phyloP scores from a whole-genome alignment of 1,140 invertebrate genomes.

The Protaetia brevitarsis region DNA sequence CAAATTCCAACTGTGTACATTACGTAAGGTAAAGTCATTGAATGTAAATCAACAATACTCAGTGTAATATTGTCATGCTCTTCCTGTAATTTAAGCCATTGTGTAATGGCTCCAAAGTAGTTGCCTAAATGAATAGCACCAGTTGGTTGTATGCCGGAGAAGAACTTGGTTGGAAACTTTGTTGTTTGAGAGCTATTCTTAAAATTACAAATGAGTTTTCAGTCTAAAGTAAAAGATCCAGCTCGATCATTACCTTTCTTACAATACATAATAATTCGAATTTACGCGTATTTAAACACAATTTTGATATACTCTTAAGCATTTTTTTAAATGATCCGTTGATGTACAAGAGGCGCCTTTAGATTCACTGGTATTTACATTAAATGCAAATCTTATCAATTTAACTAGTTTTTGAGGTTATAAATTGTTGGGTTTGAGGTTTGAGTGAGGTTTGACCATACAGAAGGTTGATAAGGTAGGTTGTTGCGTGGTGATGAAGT shows the following conservation, averaged over 20 bases:
- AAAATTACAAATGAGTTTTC: neutral
- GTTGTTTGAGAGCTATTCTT: neutral
- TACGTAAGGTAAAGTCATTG: slow-evolving; percentile 84
- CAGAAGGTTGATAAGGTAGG: too few relatives aligned
- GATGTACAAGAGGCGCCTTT: too few relatives aligned
- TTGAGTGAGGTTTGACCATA: too few relatives aligned
- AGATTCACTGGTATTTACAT: too few relatives aligned
- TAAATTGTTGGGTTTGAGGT: too few relatives aligned
- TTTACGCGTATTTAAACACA: too few relatives aligned
- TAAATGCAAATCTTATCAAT: too few relatives aligned
- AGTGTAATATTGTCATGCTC: slow-evolving; percentile 67
- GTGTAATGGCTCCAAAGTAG: slow-evolving; percentile 89
- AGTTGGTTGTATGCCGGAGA: slow-evolving; percentile 96
- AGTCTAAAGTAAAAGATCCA: neutral
- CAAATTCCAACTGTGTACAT: slow-evolving; percentile 16
- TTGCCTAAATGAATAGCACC: slow-evolving; percentile 93
- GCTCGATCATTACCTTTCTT: neutral
- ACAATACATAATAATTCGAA: neutral
- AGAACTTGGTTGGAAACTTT: slow-evolving; percentile 57
- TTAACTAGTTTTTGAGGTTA: too few relatives aligned
- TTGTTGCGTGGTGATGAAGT: too few relatives aligned
- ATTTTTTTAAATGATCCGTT: too few relatives aligned
- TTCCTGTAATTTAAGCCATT: slow-evolving; percentile 84
- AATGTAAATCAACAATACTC: slow-evolving; percentile 93
- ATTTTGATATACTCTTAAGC: too few relatives aligned